phyloP scores from a whole-genome alignment of 2,113 vertebrate species.

The Sminthopsis crassicaudata region DNA sequence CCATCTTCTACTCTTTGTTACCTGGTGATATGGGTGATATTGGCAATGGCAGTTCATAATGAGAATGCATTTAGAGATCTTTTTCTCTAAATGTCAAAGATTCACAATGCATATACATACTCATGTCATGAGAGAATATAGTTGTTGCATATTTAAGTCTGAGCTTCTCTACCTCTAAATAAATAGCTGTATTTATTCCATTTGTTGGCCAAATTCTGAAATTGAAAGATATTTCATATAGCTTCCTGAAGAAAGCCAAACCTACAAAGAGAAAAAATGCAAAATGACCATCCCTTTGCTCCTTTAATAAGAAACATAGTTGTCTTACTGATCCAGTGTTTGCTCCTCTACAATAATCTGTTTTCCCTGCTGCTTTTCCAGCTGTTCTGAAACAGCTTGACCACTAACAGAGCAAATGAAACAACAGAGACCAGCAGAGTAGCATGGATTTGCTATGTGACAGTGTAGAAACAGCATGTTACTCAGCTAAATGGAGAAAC shows the following conservation, averaged over 20 bases:
- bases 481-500: constrained; percentile 27
- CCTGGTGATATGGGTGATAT: too few relatives aligned
- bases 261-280: not conserved
- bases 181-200: not conserved
- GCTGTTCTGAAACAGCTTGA: not conserved
- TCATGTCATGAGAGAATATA: not conserved
- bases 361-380: constrained; percentile 7
- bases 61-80: not conserved
- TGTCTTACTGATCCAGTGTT: not conserved
- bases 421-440: not conserved
- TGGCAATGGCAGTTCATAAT: not conserved
- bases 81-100: not conserved
- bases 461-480: constrained; percentile 1
- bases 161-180: not conserved
- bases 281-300: too few relatives aligned
- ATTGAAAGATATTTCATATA: not conserved
- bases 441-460: not conserved
- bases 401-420: not conserved
- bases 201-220: not conserved
- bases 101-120: not conserved
- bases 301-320: not conserved
- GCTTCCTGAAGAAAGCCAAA: not conserved
- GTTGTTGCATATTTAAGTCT: not conserved
- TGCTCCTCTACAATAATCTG: not conserved
- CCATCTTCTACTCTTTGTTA: not conserved